Evolutionary conservation across 2,888 invertebrate species (phyloP).

Genomic region (Eupelmus urozonus): DNA sequence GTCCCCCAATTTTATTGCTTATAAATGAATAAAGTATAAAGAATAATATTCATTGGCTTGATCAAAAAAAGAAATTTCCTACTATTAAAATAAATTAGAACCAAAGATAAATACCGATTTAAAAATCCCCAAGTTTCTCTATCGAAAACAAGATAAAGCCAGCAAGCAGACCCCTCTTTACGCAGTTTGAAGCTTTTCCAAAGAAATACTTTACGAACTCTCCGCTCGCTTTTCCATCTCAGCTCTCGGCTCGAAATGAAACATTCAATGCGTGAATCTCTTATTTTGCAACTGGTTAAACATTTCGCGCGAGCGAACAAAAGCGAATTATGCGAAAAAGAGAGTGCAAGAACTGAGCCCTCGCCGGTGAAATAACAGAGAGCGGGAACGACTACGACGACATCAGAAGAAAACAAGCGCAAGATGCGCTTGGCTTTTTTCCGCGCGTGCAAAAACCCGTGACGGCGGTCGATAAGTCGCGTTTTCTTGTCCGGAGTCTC

Average conservation of each 20-base stretch:
- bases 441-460: not conserved
- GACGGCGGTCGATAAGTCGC: constrained; percentile 36
- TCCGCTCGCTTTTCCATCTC: too few relatives aligned
- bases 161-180: too few relatives aligned
- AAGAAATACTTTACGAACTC: too few relatives aligned
- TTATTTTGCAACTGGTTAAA: constrained; percentile 8
- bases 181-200: too few relatives aligned
- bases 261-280: not conserved
- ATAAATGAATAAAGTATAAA: too few relatives aligned
- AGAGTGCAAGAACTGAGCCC: not conserved
- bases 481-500: constrained; percentile 24
- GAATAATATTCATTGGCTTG: too few relatives aligned
- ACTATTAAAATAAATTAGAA: too few relatives aligned
- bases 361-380: not conserved
- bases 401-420: constrained; percentile 7
- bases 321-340: constrained; percentile 13
- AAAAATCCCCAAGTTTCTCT: too few relatives aligned
- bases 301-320: constrained; percentile 17
- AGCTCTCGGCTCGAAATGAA: not conserved
- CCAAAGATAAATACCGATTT: too few relatives aligned
- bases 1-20: not conserved
- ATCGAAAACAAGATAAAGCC: too few relatives aligned
- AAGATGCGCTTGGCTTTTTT: not conserved
- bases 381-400: not conserved
- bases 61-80: too few relatives aligned